phyloP scores from a whole-genome alignment of 2,888 invertebrate genomes.

The Chaetogeoica ovagalla region DNA sequence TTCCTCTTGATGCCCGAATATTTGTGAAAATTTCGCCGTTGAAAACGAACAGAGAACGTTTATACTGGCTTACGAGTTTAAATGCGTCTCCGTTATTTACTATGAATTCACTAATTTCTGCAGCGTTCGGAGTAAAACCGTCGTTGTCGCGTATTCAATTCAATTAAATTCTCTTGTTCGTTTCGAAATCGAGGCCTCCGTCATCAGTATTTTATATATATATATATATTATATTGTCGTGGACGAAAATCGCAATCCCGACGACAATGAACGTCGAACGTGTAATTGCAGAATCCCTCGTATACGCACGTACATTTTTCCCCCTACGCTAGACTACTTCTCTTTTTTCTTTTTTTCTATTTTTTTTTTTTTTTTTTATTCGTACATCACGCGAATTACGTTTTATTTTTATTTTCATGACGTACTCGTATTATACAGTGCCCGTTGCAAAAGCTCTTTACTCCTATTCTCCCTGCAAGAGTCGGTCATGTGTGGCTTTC shows the following conservation, averaged over 20 bases:
- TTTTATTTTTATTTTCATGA: slow-evolving; percentile 3
- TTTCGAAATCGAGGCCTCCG: background rate
- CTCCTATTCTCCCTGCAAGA: background rate
- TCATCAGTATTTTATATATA: too few species aligned
- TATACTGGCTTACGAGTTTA: background rate
- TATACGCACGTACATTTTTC: slow-evolving; percentile 10
- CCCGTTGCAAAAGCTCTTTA: slow-evolving; percentile 25
- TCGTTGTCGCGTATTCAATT: background rate
- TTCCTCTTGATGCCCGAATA: too few species aligned
- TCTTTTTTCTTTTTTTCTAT: background rate
- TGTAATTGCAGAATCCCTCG: slow-evolving; percentile 22
- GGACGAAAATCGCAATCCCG: slow-evolving; percentile 39
- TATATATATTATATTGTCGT: slow-evolving; percentile 20
- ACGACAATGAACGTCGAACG: slow-evolving; percentile 21
- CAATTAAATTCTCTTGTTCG: slow-evolving; percentile 32
- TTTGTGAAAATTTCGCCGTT: too few species aligned
- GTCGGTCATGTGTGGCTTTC: slow-evolving; percentile 38
- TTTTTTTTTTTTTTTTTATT: slow-evolving; percentile 21
- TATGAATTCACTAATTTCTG: background rate
- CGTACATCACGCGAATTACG: slow-evolving; percentile 23
- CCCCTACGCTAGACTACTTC: background rate
- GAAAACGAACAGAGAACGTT: background rate
- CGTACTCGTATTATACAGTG: background rate
- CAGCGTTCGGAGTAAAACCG: background rate
- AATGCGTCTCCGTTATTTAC: background rate